These are phyloP conservation scores for Gymnothorax reevesii DNA, from an alignment of 2,797 vertebrate genomes.

Conservation along the genomic window DNA sequence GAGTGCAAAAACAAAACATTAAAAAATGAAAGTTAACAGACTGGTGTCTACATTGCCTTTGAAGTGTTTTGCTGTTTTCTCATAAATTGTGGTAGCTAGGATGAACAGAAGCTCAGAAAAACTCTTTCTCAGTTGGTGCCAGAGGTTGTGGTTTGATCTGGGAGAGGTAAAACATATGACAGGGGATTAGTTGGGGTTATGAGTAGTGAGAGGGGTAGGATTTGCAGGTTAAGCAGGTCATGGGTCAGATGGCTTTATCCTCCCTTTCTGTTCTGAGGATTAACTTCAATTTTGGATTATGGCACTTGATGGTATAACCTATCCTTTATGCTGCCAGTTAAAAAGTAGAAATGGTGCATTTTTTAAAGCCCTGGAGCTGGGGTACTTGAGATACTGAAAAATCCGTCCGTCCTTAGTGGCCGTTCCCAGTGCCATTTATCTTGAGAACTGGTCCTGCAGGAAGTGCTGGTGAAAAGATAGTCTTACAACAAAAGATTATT, in stretches of 20 bases:
- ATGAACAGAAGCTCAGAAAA: neutral
- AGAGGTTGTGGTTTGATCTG: neutral
- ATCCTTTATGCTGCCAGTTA: neutral
- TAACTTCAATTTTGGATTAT: neutral
- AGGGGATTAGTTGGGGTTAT: neutral
- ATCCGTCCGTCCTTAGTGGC: neutral
- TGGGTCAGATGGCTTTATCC: neutral
- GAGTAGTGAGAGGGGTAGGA: neutral
- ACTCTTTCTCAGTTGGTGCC: neutral
- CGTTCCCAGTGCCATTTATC: neutral
- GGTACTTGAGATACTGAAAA: neutral
- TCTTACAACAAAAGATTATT: conserved; percentile 23
- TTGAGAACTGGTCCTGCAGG: conserved; percentile 23
- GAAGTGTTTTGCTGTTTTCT: neutral
- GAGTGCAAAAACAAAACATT: neutral
- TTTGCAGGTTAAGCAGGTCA: neutral
- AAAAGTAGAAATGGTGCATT: neutral
- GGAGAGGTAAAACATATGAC: neutral
- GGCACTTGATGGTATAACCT: conserved; percentile 6
- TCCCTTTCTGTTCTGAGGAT: neutral
- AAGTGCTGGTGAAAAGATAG: conserved; percentile 29
- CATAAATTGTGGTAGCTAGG: neutral
- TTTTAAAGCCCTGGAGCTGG: neutral
- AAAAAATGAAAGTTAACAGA: neutral
- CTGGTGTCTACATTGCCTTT: neutral